phyloP scores from a whole-genome alignment of 1,140 invertebrate genomes.

The Batillaria attramentaria region DNA sequence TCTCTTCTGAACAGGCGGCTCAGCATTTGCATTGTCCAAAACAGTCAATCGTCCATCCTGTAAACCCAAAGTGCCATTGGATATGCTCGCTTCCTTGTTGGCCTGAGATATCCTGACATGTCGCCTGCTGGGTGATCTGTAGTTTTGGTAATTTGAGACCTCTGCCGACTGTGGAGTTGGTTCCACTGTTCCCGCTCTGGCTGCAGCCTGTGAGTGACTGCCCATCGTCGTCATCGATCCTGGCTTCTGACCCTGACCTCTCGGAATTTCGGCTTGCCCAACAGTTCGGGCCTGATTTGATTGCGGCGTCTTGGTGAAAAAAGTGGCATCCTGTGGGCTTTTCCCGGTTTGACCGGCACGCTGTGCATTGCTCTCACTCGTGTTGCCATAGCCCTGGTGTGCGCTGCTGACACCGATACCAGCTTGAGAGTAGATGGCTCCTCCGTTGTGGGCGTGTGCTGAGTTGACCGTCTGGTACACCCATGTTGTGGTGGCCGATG shows the following conservation, averaged over 20 bases:
- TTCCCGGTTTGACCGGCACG: too few relatives aligned
- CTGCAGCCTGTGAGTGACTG: too few relatives aligned
- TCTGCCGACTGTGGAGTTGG: not conserved
- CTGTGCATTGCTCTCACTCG: too few relatives aligned
- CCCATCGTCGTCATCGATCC: too few relatives aligned
- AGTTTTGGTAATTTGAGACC: slow-evolving; percentile 7
- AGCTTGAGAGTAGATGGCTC: slow-evolving; percentile 26
- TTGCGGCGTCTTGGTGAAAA: too few relatives aligned
- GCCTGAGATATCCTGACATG: not conserved
- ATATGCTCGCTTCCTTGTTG: not conserved
- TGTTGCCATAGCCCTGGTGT: too few relatives aligned
- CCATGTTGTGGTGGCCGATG: slow-evolving; percentile 43
- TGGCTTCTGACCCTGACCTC: slow-evolving; percentile 3
- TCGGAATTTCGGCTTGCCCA: slow-evolving; percentile 3
- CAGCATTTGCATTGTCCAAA: not conserved
- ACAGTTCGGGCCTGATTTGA: too few relatives aligned
- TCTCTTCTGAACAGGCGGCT: not conserved
- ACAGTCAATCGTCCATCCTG: slow-evolving; percentile 27
- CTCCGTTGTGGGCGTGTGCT: slow-evolving; percentile 20
- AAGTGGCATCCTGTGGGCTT: too few relatives aligned
- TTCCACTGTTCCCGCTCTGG: too few relatives aligned
- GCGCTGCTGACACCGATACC: not conserved
- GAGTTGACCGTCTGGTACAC: slow-evolving; percentile 29
- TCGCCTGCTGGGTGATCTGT: too few relatives aligned
- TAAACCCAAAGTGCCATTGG: slow-evolving; percentile 22